Evolutionary conservation across 2,113 vertebrate genomes (phyloP).

Genomic region (Pterocles burchelli): DNA sequence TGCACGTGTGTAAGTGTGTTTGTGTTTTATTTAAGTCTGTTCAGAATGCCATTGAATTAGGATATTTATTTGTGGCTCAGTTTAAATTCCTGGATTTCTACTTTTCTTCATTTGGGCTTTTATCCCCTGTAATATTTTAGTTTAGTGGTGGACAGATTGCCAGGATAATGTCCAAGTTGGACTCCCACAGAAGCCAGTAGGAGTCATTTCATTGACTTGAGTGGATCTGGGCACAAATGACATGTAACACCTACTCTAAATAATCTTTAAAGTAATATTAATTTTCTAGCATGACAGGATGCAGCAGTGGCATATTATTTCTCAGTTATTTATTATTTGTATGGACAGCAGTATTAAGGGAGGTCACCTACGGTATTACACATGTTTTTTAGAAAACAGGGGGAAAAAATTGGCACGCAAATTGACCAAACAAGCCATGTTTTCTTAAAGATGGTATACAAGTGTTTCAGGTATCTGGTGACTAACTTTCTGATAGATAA

Average conservation of each 20-base stretch:
- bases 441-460: constrained; percentile 30
- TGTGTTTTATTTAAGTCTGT: constrained; percentile 8
- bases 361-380: background rate
- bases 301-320: constrained; percentile 11
- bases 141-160: constrained; percentile 5
- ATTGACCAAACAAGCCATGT: constrained; percentile 8
- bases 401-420: background rate
- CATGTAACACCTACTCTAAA: background rate
- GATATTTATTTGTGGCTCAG: background rate
- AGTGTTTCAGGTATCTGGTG: constrained; percentile 45
- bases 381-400: background rate
- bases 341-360: background rate
- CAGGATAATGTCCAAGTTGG: constrained; percentile 19
- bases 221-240: constrained; percentile 34
- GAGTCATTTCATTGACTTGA: constrained; percentile 1
- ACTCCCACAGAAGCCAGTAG: constrained; percentile 40
- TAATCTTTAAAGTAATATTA: background rate
- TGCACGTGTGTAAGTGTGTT: background rate
- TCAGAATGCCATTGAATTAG: background rate
- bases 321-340: background rate
- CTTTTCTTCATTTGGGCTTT: constrained; percentile 24
- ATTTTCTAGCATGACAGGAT: constrained; percentile 24
- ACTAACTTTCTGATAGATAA: constrained; percentile 41
- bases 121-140: background rate
- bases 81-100: background rate